A percentile compares a stretch with the other conserved stretches of the same genome.
Evolutionary conservation across 2,888 invertebrate species (phyloP).

Genomic region (Stramonita haemastoma): DNA sequence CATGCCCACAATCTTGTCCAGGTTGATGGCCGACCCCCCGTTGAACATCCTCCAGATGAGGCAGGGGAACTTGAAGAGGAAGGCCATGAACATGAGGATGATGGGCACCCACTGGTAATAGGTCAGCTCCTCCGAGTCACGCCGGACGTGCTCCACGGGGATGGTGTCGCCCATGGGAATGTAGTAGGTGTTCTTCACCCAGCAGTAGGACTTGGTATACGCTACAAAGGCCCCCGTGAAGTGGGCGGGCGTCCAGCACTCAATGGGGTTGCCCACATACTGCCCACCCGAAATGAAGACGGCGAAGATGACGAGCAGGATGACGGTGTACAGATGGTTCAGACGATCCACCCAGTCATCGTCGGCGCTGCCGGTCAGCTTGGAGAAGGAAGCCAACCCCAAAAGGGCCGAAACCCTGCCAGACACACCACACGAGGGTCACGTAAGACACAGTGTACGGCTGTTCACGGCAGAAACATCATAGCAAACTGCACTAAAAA

Average conservation of each 20-base stretch:
- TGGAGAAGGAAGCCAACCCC: constrained; percentile 68
- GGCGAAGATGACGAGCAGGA: constrained; percentile 66
- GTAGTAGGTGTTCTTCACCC: constrained; percentile 74
- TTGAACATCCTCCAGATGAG: constrained; percentile 78
- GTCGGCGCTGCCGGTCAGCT: constrained; percentile 65
- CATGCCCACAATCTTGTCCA: constrained; percentile 69
- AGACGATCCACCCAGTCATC: constrained; percentile 71
- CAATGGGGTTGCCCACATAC: constrained; percentile 70
- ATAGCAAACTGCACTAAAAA: no score
- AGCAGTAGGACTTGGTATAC: constrained; percentile 73
- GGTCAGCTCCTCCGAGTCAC: constrained; percentile 65
- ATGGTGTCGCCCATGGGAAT: constrained; percentile 70
- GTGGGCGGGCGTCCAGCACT: constrained; percentile 72
- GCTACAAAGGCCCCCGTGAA: constrained; percentile 77
- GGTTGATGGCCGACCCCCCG: constrained; percentile 68
- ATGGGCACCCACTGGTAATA: constrained; percentile 77
- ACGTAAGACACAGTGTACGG: neutral
- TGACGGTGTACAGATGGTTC: constrained; percentile 70
- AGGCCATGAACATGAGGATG: constrained; percentile 78
- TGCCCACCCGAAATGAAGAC: constrained; percentile 69
- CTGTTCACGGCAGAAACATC: neutral
- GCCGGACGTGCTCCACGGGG: constrained; percentile 59
- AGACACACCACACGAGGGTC: constrained; percentile 31
- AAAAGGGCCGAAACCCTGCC: constrained; percentile 65
- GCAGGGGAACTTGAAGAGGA: constrained; percentile 79